Conservation (phyloP, 1,140 invertebrate species). For the Lordiphosa stackelbergi region DNA sequence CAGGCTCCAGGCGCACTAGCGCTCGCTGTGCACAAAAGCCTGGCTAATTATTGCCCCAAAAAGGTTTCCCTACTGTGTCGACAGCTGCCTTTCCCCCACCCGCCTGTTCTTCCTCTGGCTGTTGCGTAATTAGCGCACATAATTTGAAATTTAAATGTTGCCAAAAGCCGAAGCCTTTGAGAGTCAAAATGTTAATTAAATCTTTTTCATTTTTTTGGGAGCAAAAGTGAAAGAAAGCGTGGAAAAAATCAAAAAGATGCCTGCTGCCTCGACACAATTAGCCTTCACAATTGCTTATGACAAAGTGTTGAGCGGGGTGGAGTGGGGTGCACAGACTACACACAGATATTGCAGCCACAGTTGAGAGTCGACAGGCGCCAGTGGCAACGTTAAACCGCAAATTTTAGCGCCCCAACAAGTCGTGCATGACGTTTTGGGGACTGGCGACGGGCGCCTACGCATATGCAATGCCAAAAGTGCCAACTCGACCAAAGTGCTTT, state of each 20-base stretch:
- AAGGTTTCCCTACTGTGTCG: slow-evolving; percentile 41
- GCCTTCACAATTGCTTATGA: slow-evolving; percentile 56
- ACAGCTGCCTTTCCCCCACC: not conserved
- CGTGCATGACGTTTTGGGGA: slow-evolving; percentile 45
- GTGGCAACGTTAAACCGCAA: slow-evolving; percentile 68
- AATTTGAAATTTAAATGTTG: slow-evolving; percentile 75
- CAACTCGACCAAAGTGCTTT: slow-evolving; percentile 56
- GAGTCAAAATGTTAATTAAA: slow-evolving; percentile 73
- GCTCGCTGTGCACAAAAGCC: slow-evolving; percentile 49
- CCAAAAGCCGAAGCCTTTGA: slow-evolving; percentile 70
- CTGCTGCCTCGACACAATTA: slow-evolving; percentile 57
- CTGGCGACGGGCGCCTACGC: slow-evolving; percentile 48
- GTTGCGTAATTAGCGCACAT: slow-evolving; percentile 69
- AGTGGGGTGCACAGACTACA: not conserved
- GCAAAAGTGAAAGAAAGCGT: slow-evolving; percentile 4
- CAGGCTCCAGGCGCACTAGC: slow-evolving; percentile 11
- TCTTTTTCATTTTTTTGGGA: slow-evolving; percentile 39
- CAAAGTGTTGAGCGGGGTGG: slow-evolving; percentile 42
- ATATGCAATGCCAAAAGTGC: slow-evolving; percentile 71
- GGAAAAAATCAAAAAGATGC: slow-evolving; percentile 4
- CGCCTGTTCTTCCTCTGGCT: slow-evolving; percentile 9
- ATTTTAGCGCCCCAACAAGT: slow-evolving; percentile 68
- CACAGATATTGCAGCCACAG: slow-evolving; percentile 28
- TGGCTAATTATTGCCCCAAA: slow-evolving; percentile 59
- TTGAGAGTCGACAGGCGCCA: slow-evolving; percentile 49